Base-by-base conservation (phyloP, 2,888 invertebrate genomes). In the Prosopocoilus inquinatus region DNA sequence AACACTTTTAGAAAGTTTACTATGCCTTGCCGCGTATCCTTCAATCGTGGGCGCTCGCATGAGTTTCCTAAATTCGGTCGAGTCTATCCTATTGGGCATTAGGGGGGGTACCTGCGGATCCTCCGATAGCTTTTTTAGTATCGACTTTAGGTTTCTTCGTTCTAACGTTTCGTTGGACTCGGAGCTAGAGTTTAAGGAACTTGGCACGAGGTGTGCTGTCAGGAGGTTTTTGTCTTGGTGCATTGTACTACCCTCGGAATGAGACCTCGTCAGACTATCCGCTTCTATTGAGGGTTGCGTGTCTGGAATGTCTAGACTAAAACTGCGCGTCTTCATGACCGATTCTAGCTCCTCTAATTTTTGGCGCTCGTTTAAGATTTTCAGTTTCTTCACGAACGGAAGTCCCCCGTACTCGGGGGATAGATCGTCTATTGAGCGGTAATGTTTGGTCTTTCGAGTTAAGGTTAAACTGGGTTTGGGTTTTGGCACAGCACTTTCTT, bases 11-110 rank as follows among this genome's bases (percentile, higher is more conserved):
- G 90, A 83, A 74, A 93, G 85, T 76, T 93, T 93, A 61, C 90
- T 89, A 78, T 92, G 92, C 71, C 93, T 82, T 49, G 91, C 92
- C 56, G 91, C 92, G 78, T 91, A 94, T 57, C 93, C 93, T 81
- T 92, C 92, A 66, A 93, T 80, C 57, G 92, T 93, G 59, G 90
- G 93, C 28, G 91, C 91, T 70, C 88, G 81, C 79, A 90, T 86
- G 58, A 93, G 78, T 70, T 83, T 86, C 66, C 82, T 84, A 53
- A 89, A 78, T 70, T 89, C 88, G 58, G 80, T 79, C 3, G 78
- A 83, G 64, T 75, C 75, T 32, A 70, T 62, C 50, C 69, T 71
- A 38, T 73, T 70, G 3, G 74, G 70, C 67, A 67, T 69, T 45
- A 60, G 48, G 15, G 43, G 3, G 12, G 63, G 58, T 20, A 67